Percentiles rank a stretch among this genome's conserved stretches.
phyloP scores from a whole-genome alignment of 2,797 vertebrate species.

The Hoplostethus atlanticus region DNA sequence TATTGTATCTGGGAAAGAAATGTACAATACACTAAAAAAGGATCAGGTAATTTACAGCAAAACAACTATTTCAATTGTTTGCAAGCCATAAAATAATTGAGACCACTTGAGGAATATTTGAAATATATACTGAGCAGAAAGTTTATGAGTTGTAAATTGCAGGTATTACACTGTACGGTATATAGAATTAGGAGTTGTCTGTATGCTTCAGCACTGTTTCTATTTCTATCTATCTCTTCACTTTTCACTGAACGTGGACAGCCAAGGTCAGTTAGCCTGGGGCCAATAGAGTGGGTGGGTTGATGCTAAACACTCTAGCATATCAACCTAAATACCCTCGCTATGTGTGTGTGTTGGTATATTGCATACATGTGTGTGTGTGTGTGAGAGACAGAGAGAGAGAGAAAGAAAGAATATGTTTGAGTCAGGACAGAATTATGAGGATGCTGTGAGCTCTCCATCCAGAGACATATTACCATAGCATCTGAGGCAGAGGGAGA shows the following conservation, averaged over 20 bases:
- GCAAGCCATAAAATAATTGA: background rate
- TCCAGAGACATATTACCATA: constrained; percentile 29
- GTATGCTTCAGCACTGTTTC: background rate
- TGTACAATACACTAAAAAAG: background rate
- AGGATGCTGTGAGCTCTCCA: constrained; percentile 17
- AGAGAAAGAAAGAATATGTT: background rate
- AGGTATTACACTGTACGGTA: background rate
- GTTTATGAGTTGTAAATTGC: no score
- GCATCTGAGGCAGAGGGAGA: constrained; percentile 59
- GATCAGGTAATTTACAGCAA: background rate
- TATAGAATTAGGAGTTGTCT: background rate
- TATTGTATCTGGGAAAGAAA: background rate
- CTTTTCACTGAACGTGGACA: constrained; percentile 32
- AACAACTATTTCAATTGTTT: background rate
- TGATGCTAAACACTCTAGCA: constrained; percentile 43
- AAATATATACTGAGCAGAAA: background rate
- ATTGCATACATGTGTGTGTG: constrained; percentile 18
- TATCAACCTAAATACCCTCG: constrained; percentile 24
- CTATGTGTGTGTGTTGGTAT: constrained; percentile 11
- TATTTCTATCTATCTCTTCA: background rate
- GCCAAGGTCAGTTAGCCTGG: constrained; percentile 48
- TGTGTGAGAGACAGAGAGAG: constrained; percentile 7
- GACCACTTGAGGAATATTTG: background rate
- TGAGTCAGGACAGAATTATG: constrained; percentile 47
- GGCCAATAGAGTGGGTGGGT: constrained; percentile 28